Conservation (phyloP, 2,797 vertebrate genomes). For the Lycodopsis pacificus region DNA sequence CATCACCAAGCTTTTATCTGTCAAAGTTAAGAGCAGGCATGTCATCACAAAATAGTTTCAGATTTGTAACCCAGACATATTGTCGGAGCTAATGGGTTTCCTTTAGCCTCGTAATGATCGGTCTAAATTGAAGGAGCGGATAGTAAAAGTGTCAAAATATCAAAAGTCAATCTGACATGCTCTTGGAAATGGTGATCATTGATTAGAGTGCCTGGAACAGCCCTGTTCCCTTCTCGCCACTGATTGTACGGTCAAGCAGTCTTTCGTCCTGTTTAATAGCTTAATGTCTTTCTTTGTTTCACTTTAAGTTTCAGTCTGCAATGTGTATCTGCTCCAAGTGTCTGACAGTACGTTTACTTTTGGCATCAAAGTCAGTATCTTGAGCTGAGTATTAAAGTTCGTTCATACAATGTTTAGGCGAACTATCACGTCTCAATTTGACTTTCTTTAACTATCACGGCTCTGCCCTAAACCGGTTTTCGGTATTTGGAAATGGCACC, state of each 20-base stretch:
- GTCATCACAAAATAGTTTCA: not conserved
- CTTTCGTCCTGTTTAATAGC: fast-evolving
- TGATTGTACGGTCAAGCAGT: not conserved
- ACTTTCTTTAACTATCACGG: not conserved
- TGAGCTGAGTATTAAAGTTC: not conserved
- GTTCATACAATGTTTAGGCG: not conserved
- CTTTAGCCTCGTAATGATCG: not conserved
- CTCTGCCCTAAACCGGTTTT: not conserved
- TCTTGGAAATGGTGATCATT: not conserved
- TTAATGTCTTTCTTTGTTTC: not conserved
- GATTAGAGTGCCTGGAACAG: not conserved
- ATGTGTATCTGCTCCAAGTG: not conserved
- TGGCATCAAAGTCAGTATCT: not conserved
- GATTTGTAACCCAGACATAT: not conserved
- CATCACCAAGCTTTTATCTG: not conserved
- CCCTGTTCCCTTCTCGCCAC: not conserved
- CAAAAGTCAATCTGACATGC: not conserved
- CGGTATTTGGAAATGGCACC: not conserved
- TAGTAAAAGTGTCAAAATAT: not conserved
- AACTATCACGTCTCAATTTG: not conserved
- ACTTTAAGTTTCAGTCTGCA: not conserved
- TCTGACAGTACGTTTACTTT: not conserved
- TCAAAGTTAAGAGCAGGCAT: not conserved
- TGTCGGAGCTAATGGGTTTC: slow-evolving; percentile 6
- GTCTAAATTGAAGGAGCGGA: not conserved